These are phyloP conservation scores for Rhynchonycteris naso DNA, from an alignment of 2,797 vertebrate species.

Conservation along the genomic window DNA sequence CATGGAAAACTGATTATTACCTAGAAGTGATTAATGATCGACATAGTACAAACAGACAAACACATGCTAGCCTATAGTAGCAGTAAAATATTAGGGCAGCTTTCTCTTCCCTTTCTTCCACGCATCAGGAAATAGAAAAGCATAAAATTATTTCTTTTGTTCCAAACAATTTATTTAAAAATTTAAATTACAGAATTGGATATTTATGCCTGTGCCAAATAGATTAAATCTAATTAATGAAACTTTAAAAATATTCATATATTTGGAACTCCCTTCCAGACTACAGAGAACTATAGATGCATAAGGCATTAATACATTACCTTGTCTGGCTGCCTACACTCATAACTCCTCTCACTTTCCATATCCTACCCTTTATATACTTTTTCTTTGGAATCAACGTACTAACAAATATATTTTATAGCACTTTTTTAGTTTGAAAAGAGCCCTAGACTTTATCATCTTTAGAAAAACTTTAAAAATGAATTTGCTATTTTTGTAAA, in stretches of 20 bases:
- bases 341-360: neutral
- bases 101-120: neutral
- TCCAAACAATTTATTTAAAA: neutral
- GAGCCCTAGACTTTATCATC: neutral
- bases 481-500: slow-evolving; percentile 4
- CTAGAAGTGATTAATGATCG: neutral
- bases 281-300: neutral
- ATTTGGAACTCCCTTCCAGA: neutral
- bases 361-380: neutral
- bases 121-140: neutral
- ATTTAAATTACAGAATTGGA: neutral
- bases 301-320: neutral
- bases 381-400: neutral
- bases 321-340: neutral
- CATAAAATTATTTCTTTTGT: slow-evolving; percentile 19
- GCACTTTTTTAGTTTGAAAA: neutral
- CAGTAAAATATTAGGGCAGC: neutral
- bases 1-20: neutral
- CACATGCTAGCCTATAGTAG: neutral
- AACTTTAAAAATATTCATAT: neutral
- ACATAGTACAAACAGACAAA: neutral
- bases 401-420: neutral
- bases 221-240: slow-evolving; percentile 15
- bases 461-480: slow-evolving; percentile 38
- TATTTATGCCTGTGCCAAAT: neutral